Evolutionary conservation across 2,797 vertebrate species (phyloP), one percentile per base, ranked within the genome.

Genomic region (Sebastes iracundus): DNA sequence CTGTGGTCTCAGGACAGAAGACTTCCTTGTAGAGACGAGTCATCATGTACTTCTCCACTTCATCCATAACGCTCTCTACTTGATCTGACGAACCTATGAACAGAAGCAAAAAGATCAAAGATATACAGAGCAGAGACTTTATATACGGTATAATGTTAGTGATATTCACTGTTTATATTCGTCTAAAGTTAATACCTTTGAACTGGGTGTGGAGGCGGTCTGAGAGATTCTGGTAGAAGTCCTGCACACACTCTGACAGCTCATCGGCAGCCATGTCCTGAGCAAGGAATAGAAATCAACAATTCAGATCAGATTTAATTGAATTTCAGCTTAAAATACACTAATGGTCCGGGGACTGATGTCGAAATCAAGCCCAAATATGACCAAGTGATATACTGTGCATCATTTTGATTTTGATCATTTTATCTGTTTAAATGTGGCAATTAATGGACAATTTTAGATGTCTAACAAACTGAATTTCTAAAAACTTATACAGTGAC

Each of bases 21-120:
- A 98, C 98, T 0, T 97, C 96, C 84, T 99, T 98, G 82, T 99
- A 99, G 32, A 99, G 97, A 13, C 98, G 97, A 32, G 97, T 99
- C 98, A 99, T 99, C 79, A 99, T 97, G 88, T 98, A 99, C 90
- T 97, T 99, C 91, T 99, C 99, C 4, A 99, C 97, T 90, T 99
- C 97, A 90, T 99, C 99, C 98, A 98, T 99, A 27, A 97, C 95
- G 60, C 94, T 96, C 87, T 99, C 98, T 30, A 98, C 97, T 60
- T 96, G 97, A 81, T 99, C 98, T 55, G 97, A 95, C 3, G 97
- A 93, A 87, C 97, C 98, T 99, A 88, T 7, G 9, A 58, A 23
- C 30, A 30, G 8, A 66, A 27, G 58, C 9, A 67, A n/a, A 68
- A 35, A 63, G 2, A 33, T 68, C n/a, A 33, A 16, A 22, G 35